Conservation (phyloP, 1,140 invertebrate species). For the Sinonovacula constricta region DNA sequence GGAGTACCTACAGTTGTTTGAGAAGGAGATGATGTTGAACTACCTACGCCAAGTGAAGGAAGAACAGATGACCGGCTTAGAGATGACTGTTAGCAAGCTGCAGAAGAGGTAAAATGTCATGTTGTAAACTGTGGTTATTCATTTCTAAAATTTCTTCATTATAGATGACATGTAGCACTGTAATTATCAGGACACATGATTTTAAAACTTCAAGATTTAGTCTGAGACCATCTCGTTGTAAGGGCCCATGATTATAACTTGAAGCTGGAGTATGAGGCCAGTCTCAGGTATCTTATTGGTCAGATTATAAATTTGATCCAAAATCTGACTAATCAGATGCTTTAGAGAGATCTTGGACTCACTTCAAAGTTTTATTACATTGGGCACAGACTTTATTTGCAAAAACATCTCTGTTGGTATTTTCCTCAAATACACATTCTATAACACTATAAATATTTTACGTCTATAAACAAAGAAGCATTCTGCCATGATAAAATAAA, state of each 20-base stretch:
- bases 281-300: too few species aligned
- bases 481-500: too few species aligned
- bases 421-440: too few species aligned
- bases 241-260: not conserved
- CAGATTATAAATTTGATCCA: too few species aligned
- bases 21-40: conserved; percentile 74
- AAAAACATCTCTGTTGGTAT: too few species aligned
- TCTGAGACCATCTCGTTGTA: not conserved
- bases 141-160: not conserved
- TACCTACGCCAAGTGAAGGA: conserved; percentile 62
- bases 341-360: too few species aligned
- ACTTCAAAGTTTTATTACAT: too few species aligned
- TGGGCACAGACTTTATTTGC: too few species aligned
- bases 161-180: not conserved
- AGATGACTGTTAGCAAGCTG: conserved; percentile 61
- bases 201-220: not conserved
- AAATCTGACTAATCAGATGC: too few species aligned
- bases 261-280: not conserved
- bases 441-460: too few species aligned
- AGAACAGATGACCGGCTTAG: conserved; percentile 59
- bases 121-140: not conserved
- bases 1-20: conserved; percentile 71
- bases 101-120: conserved; percentile 58
- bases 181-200: not conserved
- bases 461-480: too few species aligned